Evolutionary conservation across 1,140 invertebrate genomes (phyloP), one percentile per base, ranked within the genome.

Genomic region (Drosophila mojavensis): DNA sequence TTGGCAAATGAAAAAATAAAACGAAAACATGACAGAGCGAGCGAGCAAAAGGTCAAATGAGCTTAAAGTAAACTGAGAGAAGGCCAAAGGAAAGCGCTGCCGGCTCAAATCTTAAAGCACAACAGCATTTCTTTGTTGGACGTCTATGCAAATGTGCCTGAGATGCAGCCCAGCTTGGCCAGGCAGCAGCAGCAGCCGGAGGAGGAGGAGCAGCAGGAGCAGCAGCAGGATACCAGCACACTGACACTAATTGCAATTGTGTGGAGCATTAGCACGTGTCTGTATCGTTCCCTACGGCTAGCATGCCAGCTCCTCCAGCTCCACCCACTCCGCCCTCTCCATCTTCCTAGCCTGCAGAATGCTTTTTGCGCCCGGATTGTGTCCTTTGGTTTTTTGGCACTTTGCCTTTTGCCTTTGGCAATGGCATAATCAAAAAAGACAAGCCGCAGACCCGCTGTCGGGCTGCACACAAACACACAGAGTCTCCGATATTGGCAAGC

Each of bases 241-340:
- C 76, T 89, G 84, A 88, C 83, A 88, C 83, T 88, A 88, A 88
- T 89, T 88, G 83, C 83, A 88, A 88, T 88, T 88, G 83, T 88
- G 76, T 88, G 83, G 79, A 76, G 79, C 83, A 88, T 88, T 86
- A 83, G 83, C 65, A 76, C 62, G 72, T 75, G 72, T 75, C 72
- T 69, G 71, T 75, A 70, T 75, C 66, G 59, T 53, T 63, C 58
- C 71, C 65, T 17, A 30, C 9, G 66, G 71, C 66, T 55, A 64
- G 54, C 43, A 45, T 13, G 15, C 5, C 36, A 36, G 7, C n/a
- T 45, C 62, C 20, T 20, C 5, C 13, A 10, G 0, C n/a, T 39
- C 11, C 43, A 7, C 13, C 13, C 48, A 17, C 9, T 3, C 20
- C 11, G 17, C 0, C 41, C 9, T 3, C 41, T 15, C 13, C 41